Evolutionary conservation across 2,888 invertebrate genomes (phyloP), one percentile per base, ranked within the genome.

Genomic region (Adelphocoris suturalis): DNA sequence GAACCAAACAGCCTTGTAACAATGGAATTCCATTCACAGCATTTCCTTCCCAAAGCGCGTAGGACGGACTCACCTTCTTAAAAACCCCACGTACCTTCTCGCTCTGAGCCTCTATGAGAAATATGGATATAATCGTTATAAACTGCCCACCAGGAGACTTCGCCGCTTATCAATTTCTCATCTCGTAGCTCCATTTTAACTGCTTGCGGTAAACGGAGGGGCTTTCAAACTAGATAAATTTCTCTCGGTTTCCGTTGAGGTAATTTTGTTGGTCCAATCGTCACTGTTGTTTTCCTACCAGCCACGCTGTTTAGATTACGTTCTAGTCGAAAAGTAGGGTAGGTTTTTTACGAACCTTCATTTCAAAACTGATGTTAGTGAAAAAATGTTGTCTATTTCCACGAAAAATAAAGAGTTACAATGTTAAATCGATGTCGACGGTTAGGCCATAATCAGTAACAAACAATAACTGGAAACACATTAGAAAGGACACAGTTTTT

Each of bases 21-120:
- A 68, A 68, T 68, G 68, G 68, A 68, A 68, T 68, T 68, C 68
- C 68, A 68, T 68, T 68, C 68, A 68, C 27, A 19, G 68, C 52
- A 52, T 68, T 68, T 68, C 68, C 68, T 68, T 68, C 68, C 68
- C 0, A 68, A 68, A 5, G 68, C 23, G 19, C 68, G 68, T 68
- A 68, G 68, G 68, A 68, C n/a, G 68, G 23, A 11, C 68, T 68
- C 68, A 68, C 68, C 68, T 68, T 68, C 68, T 61, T 23, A 11
- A 68, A 68, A 68, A 68, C 68, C 68, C 68, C 68, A 68, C 68
- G 68, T 68, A 68, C 27, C 68, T 7, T 5, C 3, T 37, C 37
- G 37, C 37, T 37, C 68, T 7, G 23, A 68, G 27, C 52, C 52
- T 52, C 5, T 52, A 52, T 52, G 16, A 27, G 27, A 68, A 68